Conservation (phyloP, 2,113 vertebrate species). For the Neolamprologus devosi region DNA sequence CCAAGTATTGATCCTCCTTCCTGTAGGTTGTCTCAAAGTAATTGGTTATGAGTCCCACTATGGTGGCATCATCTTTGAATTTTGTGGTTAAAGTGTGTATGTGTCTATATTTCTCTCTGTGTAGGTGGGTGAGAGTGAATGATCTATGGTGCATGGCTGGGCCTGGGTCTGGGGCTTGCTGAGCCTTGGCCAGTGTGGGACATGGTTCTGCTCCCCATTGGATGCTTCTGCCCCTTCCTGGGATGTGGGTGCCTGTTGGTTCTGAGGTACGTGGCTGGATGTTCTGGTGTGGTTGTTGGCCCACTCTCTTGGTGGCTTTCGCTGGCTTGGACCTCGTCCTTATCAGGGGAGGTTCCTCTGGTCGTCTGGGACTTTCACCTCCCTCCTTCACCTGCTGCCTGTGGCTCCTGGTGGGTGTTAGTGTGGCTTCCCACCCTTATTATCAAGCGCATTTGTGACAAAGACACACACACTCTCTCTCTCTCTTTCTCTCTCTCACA, state of each 20-base stretch:
- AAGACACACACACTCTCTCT: not conserved
- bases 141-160: not conserved
- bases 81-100: not conserved
- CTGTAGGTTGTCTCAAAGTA: rapidly evolving
- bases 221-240: rapidly evolving
- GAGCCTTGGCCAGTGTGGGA: not conserved
- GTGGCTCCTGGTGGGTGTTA: not conserved
- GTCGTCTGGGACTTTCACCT: not conserved
- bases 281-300: not conserved
- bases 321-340: rapidly evolving
- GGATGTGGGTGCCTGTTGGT: not conserved
- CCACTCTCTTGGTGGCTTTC: not conserved
- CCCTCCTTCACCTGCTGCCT: not conserved
- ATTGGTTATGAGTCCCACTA: not conserved
- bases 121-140: not conserved
- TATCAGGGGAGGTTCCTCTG: not conserved
- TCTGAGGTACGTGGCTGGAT: not conserved
- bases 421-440: not conserved
- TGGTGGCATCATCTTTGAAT: not conserved
- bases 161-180: not conserved
- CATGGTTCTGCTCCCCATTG: not conserved
- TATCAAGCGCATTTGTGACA: not conserved
- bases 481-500: rapidly evolving
- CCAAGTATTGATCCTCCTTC: not conserved
- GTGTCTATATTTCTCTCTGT: not conserved